A percentile compares a stretch with the other conserved stretches of the same genome.
Conservation (phyloP, 2,113 vertebrate genomes). For the Halcyon malimbica region DNA sequence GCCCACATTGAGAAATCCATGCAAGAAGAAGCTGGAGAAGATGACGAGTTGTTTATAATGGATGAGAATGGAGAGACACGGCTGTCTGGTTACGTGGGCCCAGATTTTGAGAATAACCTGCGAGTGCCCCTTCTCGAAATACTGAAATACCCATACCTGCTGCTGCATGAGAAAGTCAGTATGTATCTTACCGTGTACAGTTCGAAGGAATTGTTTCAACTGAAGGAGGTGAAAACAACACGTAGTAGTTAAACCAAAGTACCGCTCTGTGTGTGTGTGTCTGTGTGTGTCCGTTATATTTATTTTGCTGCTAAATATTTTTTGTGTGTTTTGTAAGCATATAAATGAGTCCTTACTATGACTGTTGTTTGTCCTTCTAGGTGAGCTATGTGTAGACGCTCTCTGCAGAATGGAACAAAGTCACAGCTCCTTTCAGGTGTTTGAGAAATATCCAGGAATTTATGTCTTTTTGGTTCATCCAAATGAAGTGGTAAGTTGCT, state of each 20-base stretch:
- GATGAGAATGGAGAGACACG: constrained; percentile 74
- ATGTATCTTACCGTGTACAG: constrained; percentile 5
- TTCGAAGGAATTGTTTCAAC: fast-evolving
- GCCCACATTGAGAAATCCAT: constrained; percentile 75
- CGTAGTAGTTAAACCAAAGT: not conserved
- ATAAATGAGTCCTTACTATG: not conserved
- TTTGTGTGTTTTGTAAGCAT: not conserved
- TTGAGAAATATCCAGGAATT: constrained; percentile 84
- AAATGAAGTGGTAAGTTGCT: constrained; percentile 79
- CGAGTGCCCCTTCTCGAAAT: constrained; percentile 83
- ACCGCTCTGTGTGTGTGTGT: too few species aligned
- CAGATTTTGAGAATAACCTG: constrained; percentile 80
- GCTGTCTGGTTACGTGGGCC: constrained; percentile 66
- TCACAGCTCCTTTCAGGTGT: constrained; percentile 79
- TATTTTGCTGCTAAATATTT: not conserved
- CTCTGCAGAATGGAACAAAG: constrained; percentile 81
- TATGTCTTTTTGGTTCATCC: constrained; percentile 88
- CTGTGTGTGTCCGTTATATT: not conserved
- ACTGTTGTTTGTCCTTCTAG: constrained; percentile 58
- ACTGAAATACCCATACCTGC: constrained; percentile 84
- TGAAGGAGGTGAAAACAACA: not conserved
- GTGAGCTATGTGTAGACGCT: constrained; percentile 80
- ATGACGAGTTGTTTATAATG: constrained; percentile 80
- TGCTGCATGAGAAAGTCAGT: constrained; percentile 81
- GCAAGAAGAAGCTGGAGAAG: constrained; percentile 64